These are phyloP conservation scores for Bovichtus variegatus DNA, from an alignment of 2,797 vertebrate genomes.

Conservation along the genomic window DNA sequence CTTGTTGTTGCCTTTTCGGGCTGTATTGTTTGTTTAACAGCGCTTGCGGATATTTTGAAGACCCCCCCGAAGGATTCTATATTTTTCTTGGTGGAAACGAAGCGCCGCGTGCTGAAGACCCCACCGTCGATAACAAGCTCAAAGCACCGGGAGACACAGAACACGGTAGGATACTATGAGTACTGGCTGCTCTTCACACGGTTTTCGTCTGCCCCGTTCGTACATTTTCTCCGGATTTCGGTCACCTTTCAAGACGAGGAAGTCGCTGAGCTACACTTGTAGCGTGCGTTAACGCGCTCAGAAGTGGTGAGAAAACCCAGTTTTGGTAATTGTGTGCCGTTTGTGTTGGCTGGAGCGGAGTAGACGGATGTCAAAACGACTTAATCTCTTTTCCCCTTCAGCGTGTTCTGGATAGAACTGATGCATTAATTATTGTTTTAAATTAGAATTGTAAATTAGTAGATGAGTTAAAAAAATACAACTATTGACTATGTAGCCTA, in stretches of 20 bases:
- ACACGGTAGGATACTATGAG: constrained; percentile 57
- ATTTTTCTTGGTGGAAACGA: background rate
- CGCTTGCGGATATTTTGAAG: constrained; percentile 39
- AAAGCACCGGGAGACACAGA: constrained; percentile 45
- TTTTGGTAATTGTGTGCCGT: background rate
- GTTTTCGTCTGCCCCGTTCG: background rate
- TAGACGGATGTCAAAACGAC: background rate
- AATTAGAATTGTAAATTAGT: background rate
- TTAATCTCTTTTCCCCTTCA: background rate
- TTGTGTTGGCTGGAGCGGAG: constrained; percentile 14
- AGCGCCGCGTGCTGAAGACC: constrained; percentile 48
- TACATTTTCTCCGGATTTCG: background rate
- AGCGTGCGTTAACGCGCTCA: background rate
- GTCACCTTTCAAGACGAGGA: background rate
- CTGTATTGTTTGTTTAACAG: constrained; percentile 5
- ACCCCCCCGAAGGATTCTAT: background rate
- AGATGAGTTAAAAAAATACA: background rate
- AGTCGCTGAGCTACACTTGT: background rate
- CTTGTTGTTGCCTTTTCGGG: constrained; percentile 53
- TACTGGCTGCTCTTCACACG: background rate
- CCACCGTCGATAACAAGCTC: constrained; percentile 23
- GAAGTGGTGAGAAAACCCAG: background rate
- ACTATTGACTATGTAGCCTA: too few relatives aligned
- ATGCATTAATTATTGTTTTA: background rate
- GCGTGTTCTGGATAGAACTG: background rate